These are phyloP conservation scores for Boleophthalmus pectinirostris DNA, from an alignment of 2,113 vertebrate species.

Conservation along the genomic window DNA sequence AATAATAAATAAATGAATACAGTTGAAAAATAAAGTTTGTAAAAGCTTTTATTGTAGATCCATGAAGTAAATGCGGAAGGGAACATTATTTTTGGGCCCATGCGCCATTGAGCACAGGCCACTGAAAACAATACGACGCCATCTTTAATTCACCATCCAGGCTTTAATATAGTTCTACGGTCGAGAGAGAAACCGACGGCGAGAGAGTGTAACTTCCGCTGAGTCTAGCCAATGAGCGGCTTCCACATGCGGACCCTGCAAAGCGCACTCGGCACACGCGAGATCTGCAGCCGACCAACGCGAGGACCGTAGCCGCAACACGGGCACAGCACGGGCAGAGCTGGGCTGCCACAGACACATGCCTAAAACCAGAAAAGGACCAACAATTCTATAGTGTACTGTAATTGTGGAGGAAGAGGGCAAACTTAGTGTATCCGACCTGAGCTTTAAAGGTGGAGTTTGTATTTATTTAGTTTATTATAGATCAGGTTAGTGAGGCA, in stretches of 20 bases:
- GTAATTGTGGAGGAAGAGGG: background rate
- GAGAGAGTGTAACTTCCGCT: too few relatives aligned
- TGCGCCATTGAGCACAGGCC: too few relatives aligned
- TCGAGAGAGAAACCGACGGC: too few relatives aligned
- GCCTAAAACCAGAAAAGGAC: conserved; percentile 21
- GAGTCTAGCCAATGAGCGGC: conserved; percentile 83
- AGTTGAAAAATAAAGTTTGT: too few relatives aligned
- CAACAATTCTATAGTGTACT: background rate
- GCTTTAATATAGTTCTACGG: too few relatives aligned
- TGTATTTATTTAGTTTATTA: conserved; percentile 8
- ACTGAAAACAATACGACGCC: too few relatives aligned
- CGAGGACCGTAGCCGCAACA: conserved; percentile 48
- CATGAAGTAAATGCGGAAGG: too few relatives aligned
- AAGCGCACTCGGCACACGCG: conserved; percentile 78
- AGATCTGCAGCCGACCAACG: conserved; percentile 80
- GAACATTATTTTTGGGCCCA: too few relatives aligned
- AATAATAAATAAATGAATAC: too few relatives aligned
- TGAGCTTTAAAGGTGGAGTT: background rate
- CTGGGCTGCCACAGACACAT: conserved; percentile 49
- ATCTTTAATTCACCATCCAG: too few relatives aligned
- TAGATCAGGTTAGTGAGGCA: background rate
- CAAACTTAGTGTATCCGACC: too few relatives aligned
- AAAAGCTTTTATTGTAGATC: too few relatives aligned
- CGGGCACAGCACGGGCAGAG: conserved; percentile 3
- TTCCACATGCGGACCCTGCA: conserved; percentile 90